A percentile compares a stretch with the other conserved stretches of the same genome.
Conservation (phyloP, 2,888 invertebrate species). For the Stenurella melanura region DNA sequence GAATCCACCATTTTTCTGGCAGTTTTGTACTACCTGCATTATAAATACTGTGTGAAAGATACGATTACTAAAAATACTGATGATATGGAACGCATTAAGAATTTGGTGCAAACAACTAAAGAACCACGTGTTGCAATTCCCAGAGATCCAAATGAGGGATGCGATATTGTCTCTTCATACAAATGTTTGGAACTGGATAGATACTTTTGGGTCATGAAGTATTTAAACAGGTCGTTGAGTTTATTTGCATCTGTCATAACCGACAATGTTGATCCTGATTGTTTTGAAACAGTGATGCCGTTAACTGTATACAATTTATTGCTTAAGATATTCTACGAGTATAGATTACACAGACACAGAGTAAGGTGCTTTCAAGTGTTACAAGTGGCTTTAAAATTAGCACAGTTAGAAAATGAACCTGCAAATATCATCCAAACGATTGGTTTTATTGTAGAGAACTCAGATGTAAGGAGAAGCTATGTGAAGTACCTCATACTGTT, state of each 20-base stretch:
- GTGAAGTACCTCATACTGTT: constrained; percentile 48
- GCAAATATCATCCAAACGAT: constrained; percentile 55
- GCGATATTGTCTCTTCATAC: constrained; percentile 64
- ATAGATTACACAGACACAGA: constrained; percentile 60
- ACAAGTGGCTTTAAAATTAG: constrained; percentile 58
- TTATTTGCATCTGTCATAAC: constrained; percentile 49
- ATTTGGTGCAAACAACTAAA: constrained; percentile 1
- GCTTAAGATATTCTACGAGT: constrained; percentile 61
- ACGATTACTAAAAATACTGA: constrained; percentile 58
- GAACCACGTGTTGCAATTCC: constrained; percentile 47
- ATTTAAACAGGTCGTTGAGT: constrained; percentile 57
- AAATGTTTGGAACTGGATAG: constrained; percentile 60
- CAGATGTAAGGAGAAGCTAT: constrained; percentile 49
- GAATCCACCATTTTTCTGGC: constrained; percentile 54
- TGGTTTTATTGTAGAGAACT: constrained; percentile 58
- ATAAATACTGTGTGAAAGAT: constrained; percentile 54
- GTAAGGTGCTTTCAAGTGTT: constrained; percentile 58
- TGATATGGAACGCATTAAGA: constrained; percentile 59
- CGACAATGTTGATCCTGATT: constrained; percentile 29
- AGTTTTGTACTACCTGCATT: constrained; percentile 58
- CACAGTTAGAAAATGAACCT: constrained; percentile 54
- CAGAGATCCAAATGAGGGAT: constrained; percentile 63
- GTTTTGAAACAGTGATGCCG: constrained; percentile 39
- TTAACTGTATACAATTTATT: constrained; percentile 49
- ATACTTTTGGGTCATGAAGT: constrained; percentile 52